A percentile compares a stretch with the other conserved stretches of the same genome.
Conservation (phyloP, 2,113 vertebrate species). For the Camelus bactrianus region DNA sequence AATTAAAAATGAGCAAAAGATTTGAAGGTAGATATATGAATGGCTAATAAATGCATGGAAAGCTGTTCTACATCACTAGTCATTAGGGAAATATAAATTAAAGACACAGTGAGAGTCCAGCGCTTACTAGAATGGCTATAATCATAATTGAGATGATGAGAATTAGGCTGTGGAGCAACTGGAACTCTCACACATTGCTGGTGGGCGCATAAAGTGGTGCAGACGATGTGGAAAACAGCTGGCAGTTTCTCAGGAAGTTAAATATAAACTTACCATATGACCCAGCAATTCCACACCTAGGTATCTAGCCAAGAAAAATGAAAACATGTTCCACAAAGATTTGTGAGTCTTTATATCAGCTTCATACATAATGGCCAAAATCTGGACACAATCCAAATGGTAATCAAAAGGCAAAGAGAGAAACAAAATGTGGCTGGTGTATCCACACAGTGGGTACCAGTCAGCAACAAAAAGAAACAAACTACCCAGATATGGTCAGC, state of each 20-base stretch:
- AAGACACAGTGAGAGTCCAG: not conserved
- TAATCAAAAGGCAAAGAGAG: not conserved
- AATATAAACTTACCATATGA: not conserved
- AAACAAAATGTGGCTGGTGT: not conserved
- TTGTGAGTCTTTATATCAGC: not conserved
- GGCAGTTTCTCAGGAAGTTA: not conserved
- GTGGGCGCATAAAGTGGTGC: not conserved
- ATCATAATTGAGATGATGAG: not conserved
- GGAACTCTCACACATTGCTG: not conserved
- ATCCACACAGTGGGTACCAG: accelerated
- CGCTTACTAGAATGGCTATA: not conserved
- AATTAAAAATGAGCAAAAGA: constrained; percentile 34
- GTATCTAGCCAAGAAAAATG: not conserved
- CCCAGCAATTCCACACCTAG: not conserved
- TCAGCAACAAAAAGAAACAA: not conserved
- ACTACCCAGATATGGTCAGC: accelerated
- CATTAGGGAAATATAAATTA: not conserved
- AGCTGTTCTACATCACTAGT: not conserved
- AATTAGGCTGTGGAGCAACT: not conserved
- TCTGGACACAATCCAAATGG: not conserved
- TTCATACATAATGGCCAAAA: not conserved
- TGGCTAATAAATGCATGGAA: not conserved
- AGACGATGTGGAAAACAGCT: not conserved
- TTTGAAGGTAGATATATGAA: not conserved
- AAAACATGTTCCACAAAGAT: not conserved